Conservation (phyloP, 2,888 invertebrate genomes). For the Aphelenchoides bicaudatus region DNA sequence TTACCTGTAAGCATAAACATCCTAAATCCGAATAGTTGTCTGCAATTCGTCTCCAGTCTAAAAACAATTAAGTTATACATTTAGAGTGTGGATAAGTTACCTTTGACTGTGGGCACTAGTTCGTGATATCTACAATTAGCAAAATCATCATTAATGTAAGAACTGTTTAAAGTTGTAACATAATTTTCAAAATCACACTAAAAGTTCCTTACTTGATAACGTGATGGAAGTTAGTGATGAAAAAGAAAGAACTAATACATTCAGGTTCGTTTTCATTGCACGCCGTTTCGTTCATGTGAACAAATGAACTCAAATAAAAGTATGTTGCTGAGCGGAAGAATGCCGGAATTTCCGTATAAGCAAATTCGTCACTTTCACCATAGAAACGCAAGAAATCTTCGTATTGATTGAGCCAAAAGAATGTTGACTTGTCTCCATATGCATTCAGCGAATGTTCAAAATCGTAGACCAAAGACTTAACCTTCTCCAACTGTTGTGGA, state of each 20-base stretch:
- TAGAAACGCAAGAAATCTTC: conserved; percentile 50
- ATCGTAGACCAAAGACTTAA: conserved; percentile 47
- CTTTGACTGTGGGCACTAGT: conserved; percentile 46
- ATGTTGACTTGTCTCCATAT: conserved; percentile 52
- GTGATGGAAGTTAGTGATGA: conserved; percentile 55
- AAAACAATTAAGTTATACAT: no score
- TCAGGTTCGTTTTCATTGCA: conserved; percentile 40
- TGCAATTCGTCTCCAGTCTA: conserved; percentile 51
- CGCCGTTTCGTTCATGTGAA: conserved; percentile 52
- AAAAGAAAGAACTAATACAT: conserved; percentile 51
- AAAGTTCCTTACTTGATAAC: no score
- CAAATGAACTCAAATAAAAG: conserved; percentile 51
- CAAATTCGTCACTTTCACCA: conserved; percentile 44
- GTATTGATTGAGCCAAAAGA: conserved; percentile 52
- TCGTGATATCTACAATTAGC: no score
- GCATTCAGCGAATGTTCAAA: conserved; percentile 46
- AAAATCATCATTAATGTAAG: no score
- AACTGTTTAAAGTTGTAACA: no score
- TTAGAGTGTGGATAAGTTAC: no score
- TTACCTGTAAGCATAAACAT: conserved; percentile 46
- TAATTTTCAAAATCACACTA: no score
- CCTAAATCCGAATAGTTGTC: conserved; percentile 41
- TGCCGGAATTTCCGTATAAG: conserved; percentile 52
- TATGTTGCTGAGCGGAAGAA: conserved; percentile 54
- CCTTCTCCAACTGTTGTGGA: conserved; percentile 38